Percentiles rank a stretch among this genome's conserved stretches.
Evolutionary conservation across 2,888 invertebrate species (phyloP).

Genomic region (Lissonota sp.): DNA sequence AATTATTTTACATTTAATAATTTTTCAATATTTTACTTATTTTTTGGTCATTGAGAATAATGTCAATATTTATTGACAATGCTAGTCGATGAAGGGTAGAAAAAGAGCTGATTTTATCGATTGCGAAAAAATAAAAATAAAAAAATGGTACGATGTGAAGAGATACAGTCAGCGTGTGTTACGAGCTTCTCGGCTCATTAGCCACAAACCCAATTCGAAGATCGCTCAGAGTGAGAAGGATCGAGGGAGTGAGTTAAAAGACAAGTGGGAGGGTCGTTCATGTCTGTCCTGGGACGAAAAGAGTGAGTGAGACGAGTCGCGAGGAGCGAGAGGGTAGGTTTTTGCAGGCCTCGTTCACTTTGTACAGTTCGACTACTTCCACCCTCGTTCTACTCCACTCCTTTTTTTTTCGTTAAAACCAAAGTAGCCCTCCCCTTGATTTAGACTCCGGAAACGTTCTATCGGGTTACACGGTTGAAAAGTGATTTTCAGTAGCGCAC

Average conservation of each 20-base stretch:
- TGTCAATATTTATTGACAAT: conserved; percentile 9
- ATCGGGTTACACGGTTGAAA: conserved; percentile 71
- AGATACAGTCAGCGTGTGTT: conserved; percentile 63
- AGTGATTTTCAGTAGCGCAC: conserved; percentile 66
- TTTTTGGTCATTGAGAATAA: conserved; percentile 14
- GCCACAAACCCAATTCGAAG: conserved; percentile 75
- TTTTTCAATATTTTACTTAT: not conserved
- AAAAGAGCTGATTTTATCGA: conserved; percentile 59
- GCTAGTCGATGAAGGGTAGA: conserved; percentile 31
- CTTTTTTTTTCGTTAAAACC: conserved; percentile 72
- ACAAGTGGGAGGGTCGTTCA: conserved; percentile 43
- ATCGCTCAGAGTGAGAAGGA: conserved; percentile 58
- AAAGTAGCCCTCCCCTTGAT: conserved; percentile 77
- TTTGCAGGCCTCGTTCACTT: conserved; percentile 36
- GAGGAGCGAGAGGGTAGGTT: conserved; percentile 40
- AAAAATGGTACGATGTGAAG: conserved; percentile 29
- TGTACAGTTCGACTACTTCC: conserved; percentile 34
- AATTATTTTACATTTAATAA: too few species aligned
- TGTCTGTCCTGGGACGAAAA: conserved; percentile 56
- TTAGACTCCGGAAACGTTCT: conserved; percentile 73
- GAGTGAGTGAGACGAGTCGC: conserved; percentile 42
- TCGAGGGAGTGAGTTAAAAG: conserved; percentile 45
- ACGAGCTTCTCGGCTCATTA: conserved; percentile 77
- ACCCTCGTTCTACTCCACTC: conserved; percentile 45
- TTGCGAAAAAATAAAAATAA: conserved; percentile 62